A percentile compares a stretch with the other conserved stretches of the same genome.
These are phyloP conservation scores for Brachionus rubens DNA, from an alignment of 1,140 invertebrate genomes.

Conservation along the genomic window DNA sequence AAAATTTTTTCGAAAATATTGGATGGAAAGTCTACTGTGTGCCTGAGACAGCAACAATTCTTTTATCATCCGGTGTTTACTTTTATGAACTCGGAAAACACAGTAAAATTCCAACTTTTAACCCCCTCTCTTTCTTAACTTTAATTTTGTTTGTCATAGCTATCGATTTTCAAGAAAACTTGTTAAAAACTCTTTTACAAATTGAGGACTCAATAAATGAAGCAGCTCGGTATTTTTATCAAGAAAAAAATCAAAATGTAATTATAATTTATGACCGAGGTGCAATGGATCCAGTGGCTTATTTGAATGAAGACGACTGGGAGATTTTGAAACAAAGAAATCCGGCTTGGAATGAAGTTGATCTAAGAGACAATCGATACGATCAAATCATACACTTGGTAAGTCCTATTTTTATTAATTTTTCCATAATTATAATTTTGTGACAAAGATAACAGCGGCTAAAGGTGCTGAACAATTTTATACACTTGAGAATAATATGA, in stretches of 20 bases:
- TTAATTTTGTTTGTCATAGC: constrained; percentile 1
- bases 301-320: constrained; percentile 85
- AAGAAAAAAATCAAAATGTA: constrained; percentile 69
- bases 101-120: not conserved
- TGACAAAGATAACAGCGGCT: constrained; percentile 69
- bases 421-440: no score
- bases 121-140: not conserved
- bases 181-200: constrained; percentile 91
- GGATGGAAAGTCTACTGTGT: constrained; percentile 99
- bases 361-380: constrained; percentile 90
- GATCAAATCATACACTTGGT: constrained; percentile 71
- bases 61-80: constrained; percentile 74
- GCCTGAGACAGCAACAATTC: constrained; percentile 93
- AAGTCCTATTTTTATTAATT: not conserved
- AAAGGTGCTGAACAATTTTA: constrained; percentile 97
- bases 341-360: constrained; percentile 86
- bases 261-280: constrained; percentile 97
- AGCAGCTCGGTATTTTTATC: constrained; percentile 70
- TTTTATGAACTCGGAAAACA: constrained; percentile 33
- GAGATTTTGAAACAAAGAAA: constrained; percentile 75
- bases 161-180: constrained; percentile 83
- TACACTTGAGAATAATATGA: constrained; percentile 70
- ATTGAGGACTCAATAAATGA: constrained; percentile 96
- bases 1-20: constrained; percentile 96
- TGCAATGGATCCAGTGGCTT: constrained; percentile 94